A percentile compares a stretch with the other conserved stretches of the same genome.
These are phyloP conservation scores for Sclerodermus sp. DNA, from an alignment of 2,888 invertebrate genomes.

Conservation along the genomic window DNA sequence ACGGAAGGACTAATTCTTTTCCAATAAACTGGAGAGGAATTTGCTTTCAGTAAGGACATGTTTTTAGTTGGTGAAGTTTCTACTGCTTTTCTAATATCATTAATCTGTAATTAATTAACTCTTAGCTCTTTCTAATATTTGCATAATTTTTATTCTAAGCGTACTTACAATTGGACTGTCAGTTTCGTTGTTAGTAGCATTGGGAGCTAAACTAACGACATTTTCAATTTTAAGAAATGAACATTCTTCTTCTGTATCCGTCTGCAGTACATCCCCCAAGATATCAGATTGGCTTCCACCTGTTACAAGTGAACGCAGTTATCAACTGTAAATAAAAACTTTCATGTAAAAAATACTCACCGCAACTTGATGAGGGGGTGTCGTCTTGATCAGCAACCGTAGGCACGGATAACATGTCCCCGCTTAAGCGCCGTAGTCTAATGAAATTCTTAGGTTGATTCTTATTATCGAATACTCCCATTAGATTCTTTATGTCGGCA, in stretches of 20 bases:
- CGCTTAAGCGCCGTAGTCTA: conserved; percentile 57
- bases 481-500: conserved; percentile 14
- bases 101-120: conserved; percentile 27
- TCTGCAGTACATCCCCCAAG: conserved; percentile 12
- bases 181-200: conserved; percentile 19
- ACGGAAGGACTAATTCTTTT: conserved; percentile 32
- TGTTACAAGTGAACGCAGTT: conserved; percentile 7
- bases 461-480: conserved; percentile 9
- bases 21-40: conserved; percentile 35
- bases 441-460: conserved; percentile 51
- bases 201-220: conserved; percentile 61
- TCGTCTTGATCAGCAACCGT: conserved; percentile 13
- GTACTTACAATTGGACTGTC: conserved; percentile 34
- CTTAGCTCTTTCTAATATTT: too few species aligned
- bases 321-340: not conserved
- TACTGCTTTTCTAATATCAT: conserved; percentile 44
- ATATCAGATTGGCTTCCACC: conserved; percentile 10
- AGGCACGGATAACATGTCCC: conserved; percentile 55
- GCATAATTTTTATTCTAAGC: not conserved
- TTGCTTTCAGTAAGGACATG: conserved; percentile 44
- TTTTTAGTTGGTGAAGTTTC: conserved; percentile 37
- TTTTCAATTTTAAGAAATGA: conserved; percentile 60
- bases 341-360: conserved; percentile 17
- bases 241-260: conserved; percentile 36
- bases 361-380: not conserved